These are phyloP conservation scores for Congeria kusceri DNA, from an alignment of 2,888 invertebrate species.

Conservation along the genomic window DNA sequence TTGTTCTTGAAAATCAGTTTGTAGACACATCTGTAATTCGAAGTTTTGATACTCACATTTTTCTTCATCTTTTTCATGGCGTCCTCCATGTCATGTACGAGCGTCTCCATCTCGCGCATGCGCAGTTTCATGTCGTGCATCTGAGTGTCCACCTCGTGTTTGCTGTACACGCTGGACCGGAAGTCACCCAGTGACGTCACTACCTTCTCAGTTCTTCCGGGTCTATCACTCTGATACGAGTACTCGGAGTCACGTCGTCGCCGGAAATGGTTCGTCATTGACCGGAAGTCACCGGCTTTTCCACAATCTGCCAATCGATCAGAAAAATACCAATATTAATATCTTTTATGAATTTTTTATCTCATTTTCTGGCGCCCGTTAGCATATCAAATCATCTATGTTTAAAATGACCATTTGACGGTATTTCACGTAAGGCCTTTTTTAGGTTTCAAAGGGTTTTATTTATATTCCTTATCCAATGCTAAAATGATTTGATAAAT, in stretches of 20 bases:
- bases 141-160: slow-evolving; percentile 63
- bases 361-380: too few species aligned
- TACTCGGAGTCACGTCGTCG: slow-evolving; percentile 72
- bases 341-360: not conserved
- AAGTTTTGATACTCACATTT: slow-evolving; percentile 82
- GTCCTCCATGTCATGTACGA: slow-evolving; percentile 87
- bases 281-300: slow-evolving; percentile 83
- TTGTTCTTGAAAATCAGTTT: too few species aligned
- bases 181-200: slow-evolving; percentile 26
- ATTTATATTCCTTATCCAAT: too few species aligned
- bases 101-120: slow-evolving; percentile 87
- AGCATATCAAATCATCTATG: too few species aligned
- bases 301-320: slow-evolving; percentile 86
- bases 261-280: slow-evolving; percentile 82
- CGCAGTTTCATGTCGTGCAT: slow-evolving; percentile 80
- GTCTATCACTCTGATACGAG: slow-evolving; percentile 67
- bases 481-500: too few species aligned
- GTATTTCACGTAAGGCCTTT: too few species aligned
- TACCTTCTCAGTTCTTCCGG: not conserved
- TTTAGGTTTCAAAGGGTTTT: too few species aligned
- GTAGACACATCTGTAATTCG: too few species aligned
- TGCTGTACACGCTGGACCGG: slow-evolving; percentile 52
- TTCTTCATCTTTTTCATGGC: slow-evolving; percentile 87
- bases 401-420: too few species aligned
- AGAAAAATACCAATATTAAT: slow-evolving; percentile 27